These are phyloP conservation scores for Aphelenchoides avenae DNA, from an alignment of 1,140 invertebrate species.

Conservation along the genomic window DNA sequence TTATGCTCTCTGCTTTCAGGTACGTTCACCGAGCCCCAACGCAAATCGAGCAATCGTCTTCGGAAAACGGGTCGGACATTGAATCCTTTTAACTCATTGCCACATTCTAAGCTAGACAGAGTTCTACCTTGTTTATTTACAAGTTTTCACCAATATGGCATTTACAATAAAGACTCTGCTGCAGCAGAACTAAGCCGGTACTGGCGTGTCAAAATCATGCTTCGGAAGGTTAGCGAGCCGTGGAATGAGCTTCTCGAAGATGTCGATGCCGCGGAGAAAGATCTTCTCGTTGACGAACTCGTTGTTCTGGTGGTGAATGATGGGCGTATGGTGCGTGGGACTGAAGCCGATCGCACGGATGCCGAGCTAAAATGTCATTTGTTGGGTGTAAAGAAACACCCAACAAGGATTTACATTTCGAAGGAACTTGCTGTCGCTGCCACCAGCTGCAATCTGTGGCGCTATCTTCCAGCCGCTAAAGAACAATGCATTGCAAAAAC, in stretches of 20 bases:
- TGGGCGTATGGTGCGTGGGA: constrained; percentile 71
- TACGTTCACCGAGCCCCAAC: too few relatives aligned
- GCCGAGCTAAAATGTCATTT: constrained; percentile 64
- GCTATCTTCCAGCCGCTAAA: constrained; percentile 67
- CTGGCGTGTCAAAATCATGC: too few relatives aligned
- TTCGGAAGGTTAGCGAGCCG: constrained; percentile 21
- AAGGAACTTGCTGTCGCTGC: constrained; percentile 20
- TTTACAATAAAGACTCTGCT: too few relatives aligned
- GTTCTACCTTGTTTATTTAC: too few relatives aligned
- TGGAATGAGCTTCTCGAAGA: constrained; percentile 63
- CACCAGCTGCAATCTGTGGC: constrained; percentile 63
- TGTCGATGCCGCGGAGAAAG: constrained; percentile 71
- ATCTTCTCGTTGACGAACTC: constrained; percentile 70
- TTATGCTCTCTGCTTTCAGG: too few relatives aligned
- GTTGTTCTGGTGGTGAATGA: constrained; percentile 73
- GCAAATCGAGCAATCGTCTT: too few relatives aligned
- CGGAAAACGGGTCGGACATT: too few relatives aligned
- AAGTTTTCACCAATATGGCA: too few relatives aligned
- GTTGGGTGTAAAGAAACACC: not conserved
- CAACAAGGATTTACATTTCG: constrained; percentile 10
- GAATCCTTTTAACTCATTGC: too few relatives aligned
- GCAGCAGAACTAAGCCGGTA: too few relatives aligned
- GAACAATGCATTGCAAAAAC: too few relatives aligned
- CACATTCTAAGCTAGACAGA: too few relatives aligned
- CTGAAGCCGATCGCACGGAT: constrained; percentile 74